phyloP scores from a whole-genome alignment of 2,797 vertebrate species.

The Leptodactylus fallax region DNA sequence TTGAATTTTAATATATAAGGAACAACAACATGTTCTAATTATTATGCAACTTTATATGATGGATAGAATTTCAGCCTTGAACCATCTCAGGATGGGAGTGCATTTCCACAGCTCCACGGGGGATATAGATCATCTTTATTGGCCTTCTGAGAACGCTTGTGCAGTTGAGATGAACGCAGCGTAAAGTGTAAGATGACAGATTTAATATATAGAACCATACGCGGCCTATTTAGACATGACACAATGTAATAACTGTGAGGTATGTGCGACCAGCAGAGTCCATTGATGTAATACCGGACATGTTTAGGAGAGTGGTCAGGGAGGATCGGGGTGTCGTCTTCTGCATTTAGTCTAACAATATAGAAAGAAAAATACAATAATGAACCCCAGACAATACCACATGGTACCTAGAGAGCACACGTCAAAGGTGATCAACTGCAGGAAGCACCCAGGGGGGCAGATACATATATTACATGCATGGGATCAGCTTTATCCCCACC shows the following conservation, averaged over 20 bases:
- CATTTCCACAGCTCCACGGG: not conserved
- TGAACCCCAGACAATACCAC: not conserved
- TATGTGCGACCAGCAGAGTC: not conserved
- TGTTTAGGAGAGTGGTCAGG: not conserved
- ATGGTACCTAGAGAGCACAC: not conserved
- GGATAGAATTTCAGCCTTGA: slow-evolving; percentile 38
- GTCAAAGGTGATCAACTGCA: slow-evolving; percentile 18
- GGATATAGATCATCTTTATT: slow-evolving; percentile 51
- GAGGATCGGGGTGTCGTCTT: not conserved
- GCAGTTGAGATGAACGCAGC: slow-evolving; percentile 38
- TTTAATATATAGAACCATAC: slow-evolving; percentile 36
- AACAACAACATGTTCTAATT: slow-evolving; percentile 49
- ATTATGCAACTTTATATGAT: slow-evolving; percentile 50
- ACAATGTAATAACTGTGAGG: slow-evolving; percentile 24
- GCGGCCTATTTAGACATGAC: slow-evolving; percentile 43
- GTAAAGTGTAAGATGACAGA: slow-evolving; percentile 41
- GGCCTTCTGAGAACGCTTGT: slow-evolving; percentile 26
- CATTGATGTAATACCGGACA: slow-evolving; percentile 19
- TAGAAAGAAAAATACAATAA: not conserved
- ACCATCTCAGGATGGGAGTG: slow-evolving; percentile 13
- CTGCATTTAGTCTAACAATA: not conserved
- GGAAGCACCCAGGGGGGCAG: slow-evolving; percentile 8
- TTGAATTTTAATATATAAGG: slow-evolving; percentile 50
- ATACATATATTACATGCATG: not conserved
- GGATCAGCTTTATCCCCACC: slow-evolving; percentile 3